These are phyloP conservation scores for Cyrtorhinus lividipennis DNA, from an alignment of 1,140 invertebrate species.

Conservation along the genomic window DNA sequence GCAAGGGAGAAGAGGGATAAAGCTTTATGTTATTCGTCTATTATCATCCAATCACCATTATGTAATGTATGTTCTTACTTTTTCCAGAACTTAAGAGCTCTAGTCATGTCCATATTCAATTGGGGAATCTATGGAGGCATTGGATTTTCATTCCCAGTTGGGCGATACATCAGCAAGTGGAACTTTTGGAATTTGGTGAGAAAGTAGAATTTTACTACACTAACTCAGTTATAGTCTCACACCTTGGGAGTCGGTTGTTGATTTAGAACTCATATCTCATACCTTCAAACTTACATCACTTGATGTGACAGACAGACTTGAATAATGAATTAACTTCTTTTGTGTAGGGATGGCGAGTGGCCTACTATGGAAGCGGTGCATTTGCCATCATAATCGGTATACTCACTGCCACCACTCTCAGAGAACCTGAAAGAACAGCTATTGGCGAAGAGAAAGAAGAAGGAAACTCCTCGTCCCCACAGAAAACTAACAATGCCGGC, in stretches of 20 bases:
- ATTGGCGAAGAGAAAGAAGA: conserved; percentile 48
- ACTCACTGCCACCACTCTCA: conserved; percentile 58
- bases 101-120: conserved; percentile 86
- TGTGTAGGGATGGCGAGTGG: conserved; percentile 79
- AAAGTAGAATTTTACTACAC: background rate
- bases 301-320: too few relatives aligned
- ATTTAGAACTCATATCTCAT: too few relatives aligned
- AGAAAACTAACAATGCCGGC: conserved; percentile 17
- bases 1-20: too few relatives aligned
- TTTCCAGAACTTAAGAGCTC: conserved; percentile 49
- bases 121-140: conserved; percentile 94
- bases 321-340: too few relatives aligned
- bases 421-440: conserved; percentile 56
- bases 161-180: conserved; percentile 65
- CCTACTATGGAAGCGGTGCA: conserved; percentile 70
- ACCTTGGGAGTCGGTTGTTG: too few relatives aligned
- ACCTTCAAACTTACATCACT: too few relatives aligned
- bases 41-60: too few relatives aligned
- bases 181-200: conserved; percentile 60
- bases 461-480: conserved; percentile 17
- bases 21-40: background rate
- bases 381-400: conserved; percentile 58
- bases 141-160: conserved; percentile 79
- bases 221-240: too few relatives aligned
- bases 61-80: too few relatives aligned